A percentile compares a stretch with the other conserved stretches of the same genome.
These are phyloP conservation scores for Lutra lutra DNA, from an alignment of 2,797 vertebrate species.

Conservation along the genomic window DNA sequence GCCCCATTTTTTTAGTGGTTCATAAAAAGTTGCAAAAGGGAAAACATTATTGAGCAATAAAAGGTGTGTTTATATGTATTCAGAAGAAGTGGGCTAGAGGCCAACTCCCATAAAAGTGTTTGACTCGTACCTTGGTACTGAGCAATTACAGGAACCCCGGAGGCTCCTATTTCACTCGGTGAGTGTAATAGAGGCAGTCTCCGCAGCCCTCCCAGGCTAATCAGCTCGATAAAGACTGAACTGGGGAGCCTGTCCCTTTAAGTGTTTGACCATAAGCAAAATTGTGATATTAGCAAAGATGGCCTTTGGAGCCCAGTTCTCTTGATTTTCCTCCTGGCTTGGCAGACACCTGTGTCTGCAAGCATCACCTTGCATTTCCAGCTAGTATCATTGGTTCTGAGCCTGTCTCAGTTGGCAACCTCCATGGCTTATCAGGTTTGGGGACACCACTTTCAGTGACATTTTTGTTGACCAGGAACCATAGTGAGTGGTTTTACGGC, in stretches of 20 bases:
- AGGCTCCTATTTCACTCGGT: conserved; percentile 64
- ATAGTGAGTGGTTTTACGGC: background rate
- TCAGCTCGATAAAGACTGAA: conserved; percentile 23
- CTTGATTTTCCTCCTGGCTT: background rate
- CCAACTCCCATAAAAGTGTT: conserved; percentile 61
- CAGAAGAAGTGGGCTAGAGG: conserved; percentile 60
- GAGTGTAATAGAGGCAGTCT: conserved; percentile 15
- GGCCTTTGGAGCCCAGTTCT: background rate
- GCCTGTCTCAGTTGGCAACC: background rate
- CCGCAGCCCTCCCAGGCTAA: background rate
- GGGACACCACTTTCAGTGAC: background rate
- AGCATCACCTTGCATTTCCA: background rate
- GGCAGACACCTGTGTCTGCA: background rate
- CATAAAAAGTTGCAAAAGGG: conserved; percentile 75
- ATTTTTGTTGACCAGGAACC: background rate
- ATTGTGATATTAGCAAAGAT: conserved; percentile 10
- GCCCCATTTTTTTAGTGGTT: conserved; percentile 68
- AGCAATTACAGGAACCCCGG: conserved; percentile 46
- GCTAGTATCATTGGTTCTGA: background rate
- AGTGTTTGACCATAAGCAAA: conserved; percentile 40
- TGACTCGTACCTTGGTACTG: background rate
- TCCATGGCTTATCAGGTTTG: background rate
- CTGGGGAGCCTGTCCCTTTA: background rate
- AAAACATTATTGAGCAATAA: conserved; percentile 77
- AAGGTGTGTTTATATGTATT: conserved; percentile 74